Percentiles rank a stretch among this genome's conserved stretches.
Evolutionary conservation across 2,888 invertebrate genomes (phyloP).

Genomic region (Phania funesta): DNA sequence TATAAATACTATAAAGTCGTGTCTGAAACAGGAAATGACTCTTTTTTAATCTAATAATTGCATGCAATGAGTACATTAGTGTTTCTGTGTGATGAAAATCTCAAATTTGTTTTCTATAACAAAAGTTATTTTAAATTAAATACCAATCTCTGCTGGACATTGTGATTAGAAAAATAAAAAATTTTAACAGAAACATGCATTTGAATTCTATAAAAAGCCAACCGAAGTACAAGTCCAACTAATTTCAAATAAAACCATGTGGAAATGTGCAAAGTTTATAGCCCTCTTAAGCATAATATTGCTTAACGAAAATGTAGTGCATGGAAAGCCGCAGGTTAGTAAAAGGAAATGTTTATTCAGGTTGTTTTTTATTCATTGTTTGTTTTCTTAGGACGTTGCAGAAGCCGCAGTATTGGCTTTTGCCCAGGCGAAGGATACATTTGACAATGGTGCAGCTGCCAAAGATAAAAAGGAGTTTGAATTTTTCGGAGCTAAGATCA

Average conservation of each 20-base stretch:
- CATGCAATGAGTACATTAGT: slow-evolving; percentile 1
- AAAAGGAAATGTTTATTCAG: neutral
- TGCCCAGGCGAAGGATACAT: slow-evolving; percentile 70
- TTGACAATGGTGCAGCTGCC: slow-evolving; percentile 72
- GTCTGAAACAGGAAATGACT: slow-evolving; percentile 6
- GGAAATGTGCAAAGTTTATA: neutral
- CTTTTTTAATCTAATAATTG: neutral
- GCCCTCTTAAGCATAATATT: slow-evolving; percentile 4
- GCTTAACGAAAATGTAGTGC: slow-evolving; percentile 1
- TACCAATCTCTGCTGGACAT: too few species aligned
- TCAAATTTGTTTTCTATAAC: too few species aligned
- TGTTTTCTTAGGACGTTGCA: slow-evolving; percentile 68
- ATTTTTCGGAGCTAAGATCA: slow-evolving; percentile 69
- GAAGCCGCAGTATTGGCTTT: slow-evolving; percentile 68
- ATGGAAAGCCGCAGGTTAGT: slow-evolving; percentile 10
- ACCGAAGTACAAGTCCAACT: neutral
- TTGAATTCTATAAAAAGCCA: slow-evolving; percentile 5
- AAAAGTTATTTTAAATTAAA: too few species aligned
- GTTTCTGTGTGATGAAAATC: too few species aligned
- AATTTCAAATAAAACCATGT: neutral
- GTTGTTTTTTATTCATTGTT: neutral
- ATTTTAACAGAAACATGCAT: neutral
- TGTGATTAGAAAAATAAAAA: neutral
- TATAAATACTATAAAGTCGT: too few species aligned
- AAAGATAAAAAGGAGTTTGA: slow-evolving; percentile 70